Evolutionary conservation across 1,140 invertebrate genomes (phyloP), one percentile per base, ranked within the genome.

Genomic region (Tetramorium parvispinum): DNA sequence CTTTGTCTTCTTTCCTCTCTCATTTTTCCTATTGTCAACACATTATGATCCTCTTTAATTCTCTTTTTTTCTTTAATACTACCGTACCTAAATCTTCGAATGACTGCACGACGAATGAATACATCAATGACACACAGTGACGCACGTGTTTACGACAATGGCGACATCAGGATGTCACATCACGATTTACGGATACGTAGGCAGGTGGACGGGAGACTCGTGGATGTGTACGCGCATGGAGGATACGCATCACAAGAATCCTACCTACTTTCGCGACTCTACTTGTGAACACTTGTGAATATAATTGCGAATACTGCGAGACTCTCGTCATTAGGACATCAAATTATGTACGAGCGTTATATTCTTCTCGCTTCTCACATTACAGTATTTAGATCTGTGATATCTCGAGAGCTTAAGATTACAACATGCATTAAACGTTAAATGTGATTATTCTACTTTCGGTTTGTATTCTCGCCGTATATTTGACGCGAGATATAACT

Each of bases 221-320:
- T 13, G 21, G 71, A 87, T 89, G 91, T 76, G 85, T 90, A 66
- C 37, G 37, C 37, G 37, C 16, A 81, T 61, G 68, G 18, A 32
- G 59, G 81, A 88, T 63, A 86, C 61, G 65, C 65, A 68, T 83
- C 81, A 71, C 76, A 85, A 90, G 76, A 86, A 40, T 89, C 87
- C 92, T 86, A 89, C 88, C 88, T 92, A 90, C 91, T 91, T 91
- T 89, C 87, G 61, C 76, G 70, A 59, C 37, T 77, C 78, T 61
- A 65, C 40, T 51, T 63, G 11, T 49, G 51, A 51, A 61, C 73
- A 63, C 40, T 51, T 63, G 11, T 49, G 51, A 51, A 61, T 78
- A 63, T 78, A 70, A 81, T 86, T 27, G 46, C 73, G 46, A 21
- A 85, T 75, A 78, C 51, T 79, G 27, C 51, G 85, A 81, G 73